A percentile compares a stretch with the other conserved stretches of the same genome.
These are phyloP conservation scores for Istiophorus platypterus DNA, from an alignment of 2,113 vertebrate genomes.

Conservation along the genomic window DNA sequence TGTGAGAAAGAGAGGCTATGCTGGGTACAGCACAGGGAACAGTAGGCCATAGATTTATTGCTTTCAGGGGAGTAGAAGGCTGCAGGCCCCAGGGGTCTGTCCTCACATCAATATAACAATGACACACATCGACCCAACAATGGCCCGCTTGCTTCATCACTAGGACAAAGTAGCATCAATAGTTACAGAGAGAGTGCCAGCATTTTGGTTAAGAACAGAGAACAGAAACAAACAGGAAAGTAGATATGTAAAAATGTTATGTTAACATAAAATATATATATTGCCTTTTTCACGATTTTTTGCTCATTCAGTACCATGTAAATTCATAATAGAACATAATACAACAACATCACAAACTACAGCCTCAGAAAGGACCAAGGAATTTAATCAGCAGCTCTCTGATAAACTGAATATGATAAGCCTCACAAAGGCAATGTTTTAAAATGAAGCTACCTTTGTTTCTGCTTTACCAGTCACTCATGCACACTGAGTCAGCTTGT, in stretches of 20 bases:
- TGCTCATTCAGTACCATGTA: neutral
- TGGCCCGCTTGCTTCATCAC: conserved; percentile 79
- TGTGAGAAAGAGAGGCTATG: conserved; percentile 32
- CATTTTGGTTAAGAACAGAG: conserved; percentile 54
- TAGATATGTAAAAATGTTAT: neutral
- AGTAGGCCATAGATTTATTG: conserved; percentile 84
- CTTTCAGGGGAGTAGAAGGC: conserved; percentile 80
- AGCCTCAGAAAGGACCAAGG: neutral
- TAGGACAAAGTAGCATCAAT: conserved; percentile 79
- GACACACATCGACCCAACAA: conserved; percentile 82
- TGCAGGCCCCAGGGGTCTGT: conserved; percentile 79
- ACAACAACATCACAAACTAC: neutral
- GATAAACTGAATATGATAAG: neutral
- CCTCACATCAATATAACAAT: conserved; percentile 86
- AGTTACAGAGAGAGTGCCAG: conserved; percentile 67
- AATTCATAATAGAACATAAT: neutral
- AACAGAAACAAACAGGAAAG: conserved; percentile 2
- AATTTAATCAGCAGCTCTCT: neutral
- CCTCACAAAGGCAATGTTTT: neutral
- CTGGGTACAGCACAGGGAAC: conserved; percentile 66
- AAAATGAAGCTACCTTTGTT: no score
- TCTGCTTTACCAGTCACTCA: no score
- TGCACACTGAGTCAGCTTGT: neutral
- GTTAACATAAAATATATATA: no score
- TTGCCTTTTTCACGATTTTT: no score